Evolutionary conservation across 2,797 vertebrate species (phyloP).

Genomic region (Delichon dasypus): DNA sequence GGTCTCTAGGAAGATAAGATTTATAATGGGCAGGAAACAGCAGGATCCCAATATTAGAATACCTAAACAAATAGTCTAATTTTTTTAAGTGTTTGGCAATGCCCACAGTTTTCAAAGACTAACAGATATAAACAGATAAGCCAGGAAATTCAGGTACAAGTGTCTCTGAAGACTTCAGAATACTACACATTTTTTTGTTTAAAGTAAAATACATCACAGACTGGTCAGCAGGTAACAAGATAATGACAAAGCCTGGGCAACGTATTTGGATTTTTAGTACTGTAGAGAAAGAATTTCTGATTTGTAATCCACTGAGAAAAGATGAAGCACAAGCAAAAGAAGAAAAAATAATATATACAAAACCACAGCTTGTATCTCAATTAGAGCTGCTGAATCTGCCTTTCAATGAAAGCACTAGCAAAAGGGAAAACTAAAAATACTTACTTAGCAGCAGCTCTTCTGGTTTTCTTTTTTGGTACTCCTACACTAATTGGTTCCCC

Average conservation of each 20-base stretch:
- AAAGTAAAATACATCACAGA: not conserved
- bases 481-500: conserved; percentile 23
- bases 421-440: conserved; percentile 22
- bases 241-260: not conserved
- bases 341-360: not conserved
- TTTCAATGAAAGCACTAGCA: not conserved
- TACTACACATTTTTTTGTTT: not conserved
- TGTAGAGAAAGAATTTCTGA: not conserved
- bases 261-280: not conserved
- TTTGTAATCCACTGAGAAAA: not conserved
- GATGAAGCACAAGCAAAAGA: not conserved
- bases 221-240: not conserved
- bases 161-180: not conserved
- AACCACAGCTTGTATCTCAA: not conserved
- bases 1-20: not conserved
- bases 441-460: conserved; percentile 83
- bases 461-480: conserved; percentile 72
- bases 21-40: not conserved
- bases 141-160: not conserved
- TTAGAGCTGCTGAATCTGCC: not conserved
- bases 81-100: not conserved
- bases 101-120: not conserved
- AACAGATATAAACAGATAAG: not conserved
- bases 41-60: not conserved
- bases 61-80: not conserved